phyloP scores from a whole-genome alignment of 92 coral and sea anemone genomes.

The Porites divaricata region DNA sequence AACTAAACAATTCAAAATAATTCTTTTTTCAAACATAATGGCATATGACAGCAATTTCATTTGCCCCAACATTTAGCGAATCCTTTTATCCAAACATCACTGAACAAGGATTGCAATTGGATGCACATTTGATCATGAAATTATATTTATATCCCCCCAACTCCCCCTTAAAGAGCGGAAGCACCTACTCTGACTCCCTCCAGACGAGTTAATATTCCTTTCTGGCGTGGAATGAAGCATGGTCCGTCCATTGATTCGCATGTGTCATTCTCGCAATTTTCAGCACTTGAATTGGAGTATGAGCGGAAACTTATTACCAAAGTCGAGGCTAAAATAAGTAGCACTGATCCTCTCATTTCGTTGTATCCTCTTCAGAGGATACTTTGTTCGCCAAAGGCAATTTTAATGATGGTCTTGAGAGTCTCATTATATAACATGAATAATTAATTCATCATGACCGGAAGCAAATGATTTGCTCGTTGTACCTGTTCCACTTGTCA shows the following conservation, averaged over 20 bases:
- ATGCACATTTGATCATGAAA: too few relatives aligned
- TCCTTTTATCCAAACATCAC: too few relatives aligned
- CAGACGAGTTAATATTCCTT: slow-evolving; percentile 65
- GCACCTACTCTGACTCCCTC: slow-evolving; percentile 74
- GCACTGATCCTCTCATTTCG: slow-evolving; percentile 8
- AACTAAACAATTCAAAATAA: too few relatives aligned
- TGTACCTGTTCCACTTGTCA: slow-evolving; percentile 11
- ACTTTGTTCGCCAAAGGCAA: background rate
- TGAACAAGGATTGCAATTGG: too few relatives aligned
- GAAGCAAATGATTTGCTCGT: too few relatives aligned
- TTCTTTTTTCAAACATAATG: too few relatives aligned
- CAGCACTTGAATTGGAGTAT: slow-evolving; percentile 19
- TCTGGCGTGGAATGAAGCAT: slow-evolving; percentile 64
- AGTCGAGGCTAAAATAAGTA: background rate
- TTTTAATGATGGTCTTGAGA: slow-evolving; percentile 5
- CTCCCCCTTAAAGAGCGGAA: background rate
- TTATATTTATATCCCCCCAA: too few relatives aligned
- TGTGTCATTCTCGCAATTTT: slow-evolving; percentile 55
- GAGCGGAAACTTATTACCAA: slow-evolving; percentile 7
- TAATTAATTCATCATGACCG: slow-evolving; percentile 31
- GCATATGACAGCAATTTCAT: too few relatives aligned
- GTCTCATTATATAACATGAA: slow-evolving; percentile 16
- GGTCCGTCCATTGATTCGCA: slow-evolving; percentile 75
- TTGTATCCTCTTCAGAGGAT: background rate
- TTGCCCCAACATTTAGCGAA: too few relatives aligned